Base-by-base conservation (phyloP, 1,140 invertebrate species). In the Drosophila quadrilineata region DNA sequence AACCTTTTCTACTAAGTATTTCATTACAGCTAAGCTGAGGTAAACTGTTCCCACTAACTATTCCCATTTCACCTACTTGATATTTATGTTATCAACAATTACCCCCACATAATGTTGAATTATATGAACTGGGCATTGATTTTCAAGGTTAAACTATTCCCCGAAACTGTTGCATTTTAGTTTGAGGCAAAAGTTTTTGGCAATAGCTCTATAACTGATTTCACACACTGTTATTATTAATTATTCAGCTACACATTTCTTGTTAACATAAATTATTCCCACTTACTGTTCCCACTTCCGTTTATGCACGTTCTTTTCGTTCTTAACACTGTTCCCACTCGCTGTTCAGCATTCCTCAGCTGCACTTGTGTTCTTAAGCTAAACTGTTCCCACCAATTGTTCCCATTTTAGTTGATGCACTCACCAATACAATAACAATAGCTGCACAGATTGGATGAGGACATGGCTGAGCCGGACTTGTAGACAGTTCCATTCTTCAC, bases 341-440 rank as follows among this genome's bases (percentile, higher is more conserved):
- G 8, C 29, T 12, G n/a, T 29, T 10, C n/a, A 5, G 2, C 26
- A 28, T 9, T 28, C 17, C 16, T 10, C 9, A 1, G 10, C 21
- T 41, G 40, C 12, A 12, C 5, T 0, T 10, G 10, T 6, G 8
- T 2, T 9, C 8, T 1, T 9, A n/a, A 29, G n/a, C n/a, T 9
- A 12, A 21, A 22, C 5, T 45, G 26, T 10, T 31, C 9, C 26
- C 43, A 17, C 8, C n/a, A 4, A n/a, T 12, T 45, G 22, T 45
- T 26, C 6, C 22, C 41, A 10, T 24, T 33, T 0, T 6, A 8
- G 16, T 10, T 0, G 2, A 2, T 3, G 10, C 9, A 73, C 57
- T 72, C 58, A 53, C 90, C 90, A 91, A 96, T 94, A 82, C 96
- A 97, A 90, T 96, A 97, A 90, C 96, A 97, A 86, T 96, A 96